These are phyloP conservation scores for Lasius platythorax DNA, from an alignment of 2,888 invertebrate species.

Conservation along the genomic window DNA sequence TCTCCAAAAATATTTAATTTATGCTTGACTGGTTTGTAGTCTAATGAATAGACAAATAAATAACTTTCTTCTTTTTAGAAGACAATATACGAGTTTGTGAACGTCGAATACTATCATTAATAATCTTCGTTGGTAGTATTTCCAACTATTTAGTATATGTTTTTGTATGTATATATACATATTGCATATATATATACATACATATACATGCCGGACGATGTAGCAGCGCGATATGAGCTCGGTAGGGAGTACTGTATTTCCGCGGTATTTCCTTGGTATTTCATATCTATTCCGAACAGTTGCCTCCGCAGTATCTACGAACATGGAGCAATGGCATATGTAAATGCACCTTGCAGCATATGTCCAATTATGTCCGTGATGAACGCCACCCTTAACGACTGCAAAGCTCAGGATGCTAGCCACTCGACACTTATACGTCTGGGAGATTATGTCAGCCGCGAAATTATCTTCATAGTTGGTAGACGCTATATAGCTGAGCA, in stretches of 20 bases:
- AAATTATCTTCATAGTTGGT: slow-evolving; percentile 32
- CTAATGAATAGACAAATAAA: slow-evolving; percentile 1
- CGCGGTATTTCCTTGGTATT: slow-evolving; percentile 58
- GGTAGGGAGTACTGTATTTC: slow-evolving; percentile 38
- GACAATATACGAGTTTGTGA: not conserved
- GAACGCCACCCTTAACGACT: slow-evolving; percentile 44
- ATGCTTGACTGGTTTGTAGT: not conserved
- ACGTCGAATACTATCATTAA: not conserved
- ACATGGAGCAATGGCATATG: not conserved
- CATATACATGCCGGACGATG: slow-evolving; percentile 54
- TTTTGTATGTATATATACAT: not conserved
- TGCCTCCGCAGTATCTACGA: slow-evolving; percentile 13
- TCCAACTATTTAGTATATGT: not conserved
- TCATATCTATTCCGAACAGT: slow-evolving; percentile 34
- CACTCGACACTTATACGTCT: slow-evolving; percentile 29
- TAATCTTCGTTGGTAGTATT: not conserved
- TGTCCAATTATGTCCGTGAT: slow-evolving; percentile 45
- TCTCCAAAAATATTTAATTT: not conserved
- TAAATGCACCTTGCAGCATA: slow-evolving; percentile 10
- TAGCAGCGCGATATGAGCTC: slow-evolving; percentile 32
- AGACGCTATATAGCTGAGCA: not conserved
- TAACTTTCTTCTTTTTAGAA: slow-evolving; percentile 12
- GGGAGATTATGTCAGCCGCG: slow-evolving; percentile 14
- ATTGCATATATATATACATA: not conserved
- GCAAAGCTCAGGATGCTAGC: slow-evolving; percentile 38